Conservation (phyloP, 2,113 vertebrate genomes). For the Gavia stellata region DNA sequence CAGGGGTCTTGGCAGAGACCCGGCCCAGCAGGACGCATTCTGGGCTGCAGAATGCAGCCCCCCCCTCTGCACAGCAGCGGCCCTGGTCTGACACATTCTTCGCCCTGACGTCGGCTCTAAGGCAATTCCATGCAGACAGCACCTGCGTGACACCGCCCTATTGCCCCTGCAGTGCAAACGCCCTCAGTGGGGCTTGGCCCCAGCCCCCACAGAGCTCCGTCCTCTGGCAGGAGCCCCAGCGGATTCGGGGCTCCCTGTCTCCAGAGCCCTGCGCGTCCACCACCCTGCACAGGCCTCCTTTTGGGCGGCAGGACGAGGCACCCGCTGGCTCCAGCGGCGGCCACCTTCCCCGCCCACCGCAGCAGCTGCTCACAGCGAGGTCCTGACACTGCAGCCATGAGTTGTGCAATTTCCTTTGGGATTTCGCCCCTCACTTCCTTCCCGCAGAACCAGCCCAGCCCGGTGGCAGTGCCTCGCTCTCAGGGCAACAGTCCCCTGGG, state of each 20-base stretch:
- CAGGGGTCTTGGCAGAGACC: neutral
- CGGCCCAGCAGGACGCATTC: fast-evolving
- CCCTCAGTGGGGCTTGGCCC: no score
- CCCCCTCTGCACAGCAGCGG: no score
- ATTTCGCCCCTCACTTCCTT: neutral
- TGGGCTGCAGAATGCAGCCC: no score
- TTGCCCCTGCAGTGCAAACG: fast-evolving
- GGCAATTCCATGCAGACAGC: neutral
- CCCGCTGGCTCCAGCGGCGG: fast-evolving
- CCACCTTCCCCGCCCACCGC: neutral
- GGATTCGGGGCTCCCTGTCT: neutral
- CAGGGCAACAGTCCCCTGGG: neutral
- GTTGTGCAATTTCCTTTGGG: constrained; percentile 54
- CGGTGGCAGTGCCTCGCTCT: fast-evolving
- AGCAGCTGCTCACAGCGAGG: neutral
- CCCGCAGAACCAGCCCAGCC: neutral
- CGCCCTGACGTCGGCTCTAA: neutral
- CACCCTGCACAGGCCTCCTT: fast-evolving
- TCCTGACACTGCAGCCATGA: neutral
- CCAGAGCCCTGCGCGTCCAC: neutral
- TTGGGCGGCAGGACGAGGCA: neutral
- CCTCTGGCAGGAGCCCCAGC: fast-evolving
- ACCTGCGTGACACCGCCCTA: fast-evolving
- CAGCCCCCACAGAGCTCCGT: neutral
- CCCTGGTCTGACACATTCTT: neutral